These are phyloP conservation scores for Tautogolabrus adspersus DNA, from an alignment of 2,113 vertebrate genomes.

Conservation along the genomic window DNA sequence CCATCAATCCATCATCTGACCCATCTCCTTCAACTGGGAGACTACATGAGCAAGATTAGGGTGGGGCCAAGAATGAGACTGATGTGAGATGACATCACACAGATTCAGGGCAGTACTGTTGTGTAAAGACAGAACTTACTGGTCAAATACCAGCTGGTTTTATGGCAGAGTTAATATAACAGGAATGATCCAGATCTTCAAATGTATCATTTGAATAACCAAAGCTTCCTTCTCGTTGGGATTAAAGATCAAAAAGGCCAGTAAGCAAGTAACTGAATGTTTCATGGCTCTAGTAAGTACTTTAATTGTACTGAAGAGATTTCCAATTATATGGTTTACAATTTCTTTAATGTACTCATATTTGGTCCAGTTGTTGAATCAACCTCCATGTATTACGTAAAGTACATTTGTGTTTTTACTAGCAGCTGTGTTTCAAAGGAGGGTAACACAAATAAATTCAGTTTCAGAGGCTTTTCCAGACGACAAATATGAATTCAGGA, in stretches of 20 bases:
- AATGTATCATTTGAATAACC: neutral
- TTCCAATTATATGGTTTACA: neutral
- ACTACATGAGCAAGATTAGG: neutral
- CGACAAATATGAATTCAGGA: slow-evolving; percentile 12
- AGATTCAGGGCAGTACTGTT: slow-evolving; percentile 12
- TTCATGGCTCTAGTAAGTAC: neutral
- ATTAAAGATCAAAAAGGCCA: neutral
- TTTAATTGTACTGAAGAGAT: neutral
- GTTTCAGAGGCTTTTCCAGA: slow-evolving; percentile 9
- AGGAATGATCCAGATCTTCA: neutral
- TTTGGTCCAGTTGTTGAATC: neutral
- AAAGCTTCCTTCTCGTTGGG: neutral
- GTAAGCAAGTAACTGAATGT: neutral
- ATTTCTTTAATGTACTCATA: neutral
- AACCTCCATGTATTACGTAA: neutral
- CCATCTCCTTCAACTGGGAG: slow-evolving; percentile 11
- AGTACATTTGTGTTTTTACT: neutral
- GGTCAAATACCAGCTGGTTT: neutral
- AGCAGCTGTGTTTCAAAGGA: neutral
- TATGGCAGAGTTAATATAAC: neutral
- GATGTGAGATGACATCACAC: slow-evolving; percentile 38
- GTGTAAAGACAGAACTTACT: neutral
- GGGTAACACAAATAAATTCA: slow-evolving; percentile 5
- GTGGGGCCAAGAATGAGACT: slow-evolving; percentile 16
- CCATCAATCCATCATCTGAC: slow-evolving; percentile 51